These are phyloP conservation scores for Meta bourneti DNA, from an alignment of 2,888 invertebrate genomes.

Conservation along the genomic window DNA sequence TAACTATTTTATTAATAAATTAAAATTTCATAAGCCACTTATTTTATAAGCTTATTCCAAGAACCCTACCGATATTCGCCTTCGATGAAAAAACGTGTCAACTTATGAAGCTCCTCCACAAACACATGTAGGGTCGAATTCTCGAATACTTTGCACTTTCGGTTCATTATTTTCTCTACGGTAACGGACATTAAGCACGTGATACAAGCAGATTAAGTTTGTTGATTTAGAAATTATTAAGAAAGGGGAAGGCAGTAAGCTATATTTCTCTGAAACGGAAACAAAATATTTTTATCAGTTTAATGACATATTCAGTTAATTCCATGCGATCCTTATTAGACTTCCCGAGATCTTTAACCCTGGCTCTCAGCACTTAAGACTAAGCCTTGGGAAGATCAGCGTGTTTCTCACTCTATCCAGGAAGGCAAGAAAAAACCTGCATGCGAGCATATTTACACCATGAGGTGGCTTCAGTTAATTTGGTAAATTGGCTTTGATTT, in stretches of 20 bases:
- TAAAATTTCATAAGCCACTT: too few species aligned
- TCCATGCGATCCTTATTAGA: neutral
- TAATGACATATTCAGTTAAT: neutral
- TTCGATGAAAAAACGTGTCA: too few species aligned
- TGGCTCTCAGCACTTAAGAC: neutral
- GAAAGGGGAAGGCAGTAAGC: neutral
- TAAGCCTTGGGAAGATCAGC: neutral
- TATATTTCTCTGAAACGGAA: neutral
- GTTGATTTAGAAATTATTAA: neutral
- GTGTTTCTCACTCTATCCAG: neutral
- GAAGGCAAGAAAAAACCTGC: neutral
- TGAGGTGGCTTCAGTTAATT: conserved; percentile 1
- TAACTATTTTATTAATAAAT: too few species aligned
- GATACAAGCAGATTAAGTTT: neutral
- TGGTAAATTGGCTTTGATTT: conserved; percentile 1
- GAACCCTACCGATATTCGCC: too few species aligned
- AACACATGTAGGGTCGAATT: too few species aligned
- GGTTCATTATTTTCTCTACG: too few species aligned
- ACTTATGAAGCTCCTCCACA: too few species aligned
- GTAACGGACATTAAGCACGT: neutral
- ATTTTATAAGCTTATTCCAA: too few species aligned
- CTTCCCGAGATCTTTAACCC: neutral
- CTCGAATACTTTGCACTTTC: too few species aligned
- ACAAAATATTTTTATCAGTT: neutral
- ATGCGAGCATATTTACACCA: conserved; percentile 1